phyloP scores from a whole-genome alignment of 1,140 invertebrate species.

The Hyles vespertilio region DNA sequence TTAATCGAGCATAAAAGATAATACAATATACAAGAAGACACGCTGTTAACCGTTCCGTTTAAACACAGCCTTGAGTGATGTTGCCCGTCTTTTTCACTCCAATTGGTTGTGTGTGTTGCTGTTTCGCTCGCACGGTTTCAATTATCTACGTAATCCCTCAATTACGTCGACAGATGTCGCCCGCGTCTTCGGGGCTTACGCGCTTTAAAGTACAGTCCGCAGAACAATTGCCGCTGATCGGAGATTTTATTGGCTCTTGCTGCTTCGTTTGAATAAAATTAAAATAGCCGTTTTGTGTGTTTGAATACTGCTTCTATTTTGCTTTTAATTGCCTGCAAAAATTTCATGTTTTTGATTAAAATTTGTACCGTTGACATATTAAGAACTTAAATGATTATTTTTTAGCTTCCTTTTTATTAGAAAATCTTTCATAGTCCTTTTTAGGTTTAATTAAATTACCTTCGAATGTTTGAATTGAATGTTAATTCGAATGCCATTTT shows the following conservation, averaged over 20 bases:
- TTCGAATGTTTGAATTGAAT: too few species aligned
- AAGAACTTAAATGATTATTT: too few species aligned
- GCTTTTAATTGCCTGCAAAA: too few species aligned
- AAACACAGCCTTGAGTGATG: conserved; percentile 40
- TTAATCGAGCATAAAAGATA: conserved; percentile 74
- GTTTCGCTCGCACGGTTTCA: conserved; percentile 63
- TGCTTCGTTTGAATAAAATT: too few species aligned
- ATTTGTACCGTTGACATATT: too few species aligned
- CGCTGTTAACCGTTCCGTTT: conserved; percentile 70
- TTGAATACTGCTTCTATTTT: too few species aligned
- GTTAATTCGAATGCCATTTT: too few species aligned
- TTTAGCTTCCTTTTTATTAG: too few species aligned
- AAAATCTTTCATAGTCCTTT: too few species aligned
- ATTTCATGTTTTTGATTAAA: too few species aligned
- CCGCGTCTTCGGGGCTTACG: conserved; percentile 69
- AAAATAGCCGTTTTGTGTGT: too few species aligned
- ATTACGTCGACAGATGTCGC: conserved; percentile 74
- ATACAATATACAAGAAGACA: conserved; percentile 73
- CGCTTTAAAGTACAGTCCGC: conserved; percentile 72
- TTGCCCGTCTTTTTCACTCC: conserved; percentile 39
- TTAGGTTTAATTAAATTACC: too few species aligned
- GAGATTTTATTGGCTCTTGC: conserved; percentile 18
- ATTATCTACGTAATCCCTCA: conserved; percentile 75
- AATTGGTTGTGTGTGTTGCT: conserved; percentile 10
- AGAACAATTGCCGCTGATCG: conserved; percentile 58